These are phyloP conservation scores for Pterobdella sp. DNA, from an alignment of 2,888 invertebrate genomes.

Conservation along the genomic window DNA sequence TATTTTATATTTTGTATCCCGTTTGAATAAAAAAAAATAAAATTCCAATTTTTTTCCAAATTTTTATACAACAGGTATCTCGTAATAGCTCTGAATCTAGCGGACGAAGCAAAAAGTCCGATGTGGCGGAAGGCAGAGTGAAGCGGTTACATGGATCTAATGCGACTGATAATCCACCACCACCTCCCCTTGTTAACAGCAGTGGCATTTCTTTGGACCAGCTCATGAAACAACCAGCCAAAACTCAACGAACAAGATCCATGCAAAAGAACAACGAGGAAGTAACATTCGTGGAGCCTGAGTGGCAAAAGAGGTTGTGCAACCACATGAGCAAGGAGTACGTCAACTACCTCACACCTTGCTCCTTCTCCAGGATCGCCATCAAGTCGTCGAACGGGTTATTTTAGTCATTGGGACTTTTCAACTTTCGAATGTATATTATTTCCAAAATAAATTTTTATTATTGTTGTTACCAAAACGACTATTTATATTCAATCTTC, in stretches of 20 bases:
- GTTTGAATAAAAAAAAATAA: too few relatives aligned
- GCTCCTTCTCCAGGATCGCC: slow-evolving; percentile 13
- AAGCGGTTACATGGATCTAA: background rate
- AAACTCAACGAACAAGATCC: background rate
- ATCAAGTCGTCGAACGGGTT: background rate
- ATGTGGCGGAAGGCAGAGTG: slow-evolving; percentile 42
- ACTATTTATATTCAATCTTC: background rate
- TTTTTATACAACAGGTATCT: slow-evolving; percentile 44
- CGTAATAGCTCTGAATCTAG: slow-evolving; percentile 54
- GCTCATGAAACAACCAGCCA: background rate
- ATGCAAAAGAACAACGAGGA: background rate
- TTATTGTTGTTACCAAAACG: background rate
- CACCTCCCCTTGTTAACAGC: slow-evolving; percentile 48
- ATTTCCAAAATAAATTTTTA: too few relatives aligned
- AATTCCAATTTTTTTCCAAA: background rate
- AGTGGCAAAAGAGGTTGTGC: slow-evolving; percentile 23
- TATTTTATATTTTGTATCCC: too few relatives aligned
- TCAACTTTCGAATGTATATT: too few relatives aligned
- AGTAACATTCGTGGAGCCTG: slow-evolving; percentile 2
- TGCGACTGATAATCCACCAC: background rate
- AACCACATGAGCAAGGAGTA: slow-evolving; percentile 24
- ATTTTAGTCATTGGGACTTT: background rate
- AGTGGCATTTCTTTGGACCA: slow-evolving; percentile 41
- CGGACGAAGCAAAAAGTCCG: slow-evolving; percentile 44
- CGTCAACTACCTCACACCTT: slow-evolving; percentile 23